Conservation (phyloP, 2,797 vertebrate genomes). For the Pteropus rufus region DNA sequence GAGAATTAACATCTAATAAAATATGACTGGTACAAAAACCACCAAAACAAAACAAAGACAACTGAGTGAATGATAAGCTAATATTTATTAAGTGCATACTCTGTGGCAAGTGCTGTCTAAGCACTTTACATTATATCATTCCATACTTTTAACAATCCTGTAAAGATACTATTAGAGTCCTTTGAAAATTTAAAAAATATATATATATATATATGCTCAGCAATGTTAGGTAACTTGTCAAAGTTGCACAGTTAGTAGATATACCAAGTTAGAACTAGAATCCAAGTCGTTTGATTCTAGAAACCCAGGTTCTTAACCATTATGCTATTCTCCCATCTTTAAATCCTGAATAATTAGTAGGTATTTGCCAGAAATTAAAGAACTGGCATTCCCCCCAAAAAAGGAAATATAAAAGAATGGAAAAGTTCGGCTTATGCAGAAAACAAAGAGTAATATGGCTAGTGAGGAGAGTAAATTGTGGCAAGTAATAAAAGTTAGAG, state of each 20-base stretch:
- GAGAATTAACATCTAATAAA: slow-evolving; percentile 72
- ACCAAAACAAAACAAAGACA: neutral
- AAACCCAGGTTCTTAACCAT: neutral
- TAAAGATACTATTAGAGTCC: neutral
- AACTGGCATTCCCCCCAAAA: neutral
- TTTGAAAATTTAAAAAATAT: neutral
- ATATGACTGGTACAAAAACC: neutral
- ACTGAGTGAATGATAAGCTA: neutral
- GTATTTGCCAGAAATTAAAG: neutral
- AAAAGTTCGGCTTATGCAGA: neutral
- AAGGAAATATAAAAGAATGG: neutral
- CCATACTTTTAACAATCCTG: neutral
- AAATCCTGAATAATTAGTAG: neutral
- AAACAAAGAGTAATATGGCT: neutral
- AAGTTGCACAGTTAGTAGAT: neutral
- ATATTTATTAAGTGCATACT: neutral
- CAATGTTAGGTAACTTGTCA: neutral
- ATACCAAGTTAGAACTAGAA: neutral
- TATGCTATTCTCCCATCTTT: neutral
- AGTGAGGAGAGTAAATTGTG: neutral
- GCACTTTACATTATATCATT: neutral
- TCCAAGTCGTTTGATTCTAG: neutral
- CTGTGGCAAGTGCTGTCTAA: neutral
- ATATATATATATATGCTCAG: neutral
- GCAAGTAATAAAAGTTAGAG: neutral